Percentiles rank a stretch among this genome's conserved stretches.
Conservation (phyloP, 2,797 vertebrate genomes). For the Setipinna tenuifilis region DNA sequence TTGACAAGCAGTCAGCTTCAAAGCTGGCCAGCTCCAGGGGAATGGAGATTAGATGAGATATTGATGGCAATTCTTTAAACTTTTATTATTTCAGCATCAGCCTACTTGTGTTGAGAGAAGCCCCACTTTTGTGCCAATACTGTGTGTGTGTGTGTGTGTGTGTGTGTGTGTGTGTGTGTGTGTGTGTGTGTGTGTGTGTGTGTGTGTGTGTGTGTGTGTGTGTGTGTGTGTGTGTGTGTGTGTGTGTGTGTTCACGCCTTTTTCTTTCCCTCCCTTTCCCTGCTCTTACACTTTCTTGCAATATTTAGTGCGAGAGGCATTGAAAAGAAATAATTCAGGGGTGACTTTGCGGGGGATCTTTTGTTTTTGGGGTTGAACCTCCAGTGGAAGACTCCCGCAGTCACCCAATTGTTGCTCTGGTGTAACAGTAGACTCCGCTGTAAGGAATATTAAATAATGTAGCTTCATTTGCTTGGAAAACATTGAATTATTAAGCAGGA, state of each 20-base stretch:
- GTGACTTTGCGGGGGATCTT: constrained; percentile 33
- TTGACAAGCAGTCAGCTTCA: constrained; percentile 58
- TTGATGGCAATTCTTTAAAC: constrained; percentile 59
- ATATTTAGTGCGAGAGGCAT: constrained; percentile 46
- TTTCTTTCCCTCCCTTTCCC: background rate
- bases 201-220: background rate
- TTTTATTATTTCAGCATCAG: constrained; percentile 52
- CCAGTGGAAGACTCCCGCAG: constrained; percentile 20
- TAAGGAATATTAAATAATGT: constrained; percentile 46
- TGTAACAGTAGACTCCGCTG: constrained; percentile 29
- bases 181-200: background rate
- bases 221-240: background rate
- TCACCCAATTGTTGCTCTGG: constrained; percentile 13
- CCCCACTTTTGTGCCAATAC: constrained; percentile 51
- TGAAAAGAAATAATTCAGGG: constrained; percentile 25
- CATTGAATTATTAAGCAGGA: constrained; percentile 50
- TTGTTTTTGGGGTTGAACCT: constrained; percentile 32
- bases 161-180: background rate
- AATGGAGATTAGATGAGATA: constrained; percentile 59
- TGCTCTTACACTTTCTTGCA: constrained; percentile 26
- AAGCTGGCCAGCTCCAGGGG: constrained; percentile 55
- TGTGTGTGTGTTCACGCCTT: background rate
- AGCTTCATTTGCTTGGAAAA: constrained; percentile 44
- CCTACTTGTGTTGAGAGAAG: constrained; percentile 34
- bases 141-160: background rate